phyloP scores from a whole-genome alignment of 2,113 vertebrate genomes.

The Sus scrofa region T2T-Sscrofa CM000812.6:84407501-84408000 shows the following conservation, averaged over 20 bases:
- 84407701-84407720: background rate
- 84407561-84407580: background rate
- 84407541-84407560: background rate
- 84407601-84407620: background rate
- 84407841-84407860: too few relatives aligned
- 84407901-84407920: too few relatives aligned
- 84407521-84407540: background rate
- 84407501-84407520: background rate
- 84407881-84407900: too few relatives aligned
- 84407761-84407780: background rate
- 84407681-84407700: background rate
- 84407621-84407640: background rate
- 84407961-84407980: too few relatives aligned
- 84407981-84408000: too few relatives aligned
- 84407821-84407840: too few relatives aligned
- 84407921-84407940: too few relatives aligned
- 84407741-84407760: background rate
- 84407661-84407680: background rate
- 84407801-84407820: too few relatives aligned
- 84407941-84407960: too few relatives aligned
- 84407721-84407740: background rate
- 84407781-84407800: background rate
- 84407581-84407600: constrained; percentile 9
- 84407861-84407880: too few relatives aligned
- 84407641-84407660: background rate